Conservation (phyloP, 2,113 vertebrate genomes). For the Scytalopus superciliaris region DNA sequence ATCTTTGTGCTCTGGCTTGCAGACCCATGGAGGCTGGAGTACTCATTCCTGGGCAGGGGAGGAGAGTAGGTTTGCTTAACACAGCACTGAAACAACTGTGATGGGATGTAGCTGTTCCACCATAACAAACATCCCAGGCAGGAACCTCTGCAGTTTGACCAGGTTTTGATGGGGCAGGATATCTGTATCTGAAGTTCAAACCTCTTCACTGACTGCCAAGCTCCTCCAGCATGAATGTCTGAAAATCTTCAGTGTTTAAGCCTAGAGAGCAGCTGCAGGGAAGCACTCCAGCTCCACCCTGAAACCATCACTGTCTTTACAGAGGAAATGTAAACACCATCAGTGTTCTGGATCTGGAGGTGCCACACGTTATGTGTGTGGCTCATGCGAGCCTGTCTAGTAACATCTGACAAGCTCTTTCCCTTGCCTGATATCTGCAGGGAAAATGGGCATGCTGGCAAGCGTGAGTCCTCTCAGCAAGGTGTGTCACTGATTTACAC, state of each 20-base stretch:
- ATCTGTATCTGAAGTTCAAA: not conserved
- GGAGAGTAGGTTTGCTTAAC: not conserved
- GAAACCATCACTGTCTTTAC: conserved; percentile 30
- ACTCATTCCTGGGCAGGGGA: not conserved
- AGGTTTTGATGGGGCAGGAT: not conserved
- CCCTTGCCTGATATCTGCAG: not conserved
- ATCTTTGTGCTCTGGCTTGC: not conserved
- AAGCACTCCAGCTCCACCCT: conserved; percentile 36
- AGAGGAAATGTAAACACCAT: conserved; percentile 44
- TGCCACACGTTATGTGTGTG: not conserved
- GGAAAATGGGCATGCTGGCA: not conserved
- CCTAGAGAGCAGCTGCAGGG: conserved; percentile 41
- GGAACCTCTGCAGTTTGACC: not conserved
- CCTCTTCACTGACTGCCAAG: not conserved
- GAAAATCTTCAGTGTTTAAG: not conserved
- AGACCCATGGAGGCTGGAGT: not conserved
- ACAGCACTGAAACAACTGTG: not conserved
- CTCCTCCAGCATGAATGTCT: not conserved
- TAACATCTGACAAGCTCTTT: not conserved
- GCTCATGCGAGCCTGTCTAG: not conserved
- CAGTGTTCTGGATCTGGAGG: not conserved
- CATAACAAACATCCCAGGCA: not conserved
- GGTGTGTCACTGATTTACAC: conserved; percentile 60
- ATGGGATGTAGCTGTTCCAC: not conserved
- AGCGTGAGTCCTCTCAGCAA: not conserved